Conservation (phyloP, 2,888 invertebrate genomes). For the Antheraea yamamai region DNA sequence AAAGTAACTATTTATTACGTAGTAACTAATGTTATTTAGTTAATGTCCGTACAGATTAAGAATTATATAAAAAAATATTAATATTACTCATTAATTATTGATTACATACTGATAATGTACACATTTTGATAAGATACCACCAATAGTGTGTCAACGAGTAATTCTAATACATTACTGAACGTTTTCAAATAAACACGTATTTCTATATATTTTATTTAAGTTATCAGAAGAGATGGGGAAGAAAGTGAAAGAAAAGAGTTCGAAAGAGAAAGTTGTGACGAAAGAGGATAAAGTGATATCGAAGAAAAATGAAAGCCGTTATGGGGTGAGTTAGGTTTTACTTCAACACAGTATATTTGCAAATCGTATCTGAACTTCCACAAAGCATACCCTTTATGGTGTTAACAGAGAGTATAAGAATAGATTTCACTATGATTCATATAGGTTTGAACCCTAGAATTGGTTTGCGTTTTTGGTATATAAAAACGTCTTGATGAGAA, state of each 20-base stretch:
- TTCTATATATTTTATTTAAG: not conserved
- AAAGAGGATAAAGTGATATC: not conserved
- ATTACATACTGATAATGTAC: not conserved
- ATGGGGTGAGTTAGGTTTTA: conserved; percentile 11
- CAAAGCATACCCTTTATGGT: not conserved
- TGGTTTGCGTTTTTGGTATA: no score
- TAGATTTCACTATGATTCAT: not conserved
- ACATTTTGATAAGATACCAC: conserved; percentile 4
- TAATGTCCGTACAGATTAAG: not conserved
- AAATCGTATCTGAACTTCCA: not conserved
- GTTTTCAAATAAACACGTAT: conserved; percentile 15
- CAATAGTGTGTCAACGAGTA: conserved; percentile 14
- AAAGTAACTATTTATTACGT: no score
- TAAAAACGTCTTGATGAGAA: no score
- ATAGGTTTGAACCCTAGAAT: no score
- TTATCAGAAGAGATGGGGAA: conserved; percentile 14
- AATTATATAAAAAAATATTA: conserved; percentile 6
- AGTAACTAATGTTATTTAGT: not conserved
- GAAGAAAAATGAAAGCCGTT: conserved; percentile 13
- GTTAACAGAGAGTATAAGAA: not conserved
- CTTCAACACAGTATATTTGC: not conserved
- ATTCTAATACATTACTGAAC: not conserved
- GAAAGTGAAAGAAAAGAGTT: conserved; percentile 11
- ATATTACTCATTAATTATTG: not conserved
- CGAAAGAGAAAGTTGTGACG: conserved; percentile 13